These are phyloP conservation scores for Ornithorhynchus anatinus DNA, from an alignment of 2,113 vertebrate species.

Conservation along the genomic window DNA sequence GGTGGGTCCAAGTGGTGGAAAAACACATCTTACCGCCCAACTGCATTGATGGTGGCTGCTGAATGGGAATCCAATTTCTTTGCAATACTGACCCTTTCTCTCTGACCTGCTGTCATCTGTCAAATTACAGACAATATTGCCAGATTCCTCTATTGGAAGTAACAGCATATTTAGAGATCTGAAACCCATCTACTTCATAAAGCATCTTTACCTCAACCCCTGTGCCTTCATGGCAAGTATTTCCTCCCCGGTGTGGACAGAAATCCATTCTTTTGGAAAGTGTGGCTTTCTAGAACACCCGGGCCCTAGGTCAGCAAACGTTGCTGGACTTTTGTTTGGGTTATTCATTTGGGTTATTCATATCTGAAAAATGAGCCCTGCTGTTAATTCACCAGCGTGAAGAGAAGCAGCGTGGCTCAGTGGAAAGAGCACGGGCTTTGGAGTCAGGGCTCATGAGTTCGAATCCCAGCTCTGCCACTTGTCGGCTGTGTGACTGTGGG, in stretches of 20 bases:
- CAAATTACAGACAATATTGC: background rate
- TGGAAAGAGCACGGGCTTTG: no score
- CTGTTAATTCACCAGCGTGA: no score
- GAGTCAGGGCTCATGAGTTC: no score
- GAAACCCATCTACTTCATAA: background rate
- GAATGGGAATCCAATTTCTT: constrained; percentile 2
- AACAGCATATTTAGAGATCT: constrained; percentile 7
- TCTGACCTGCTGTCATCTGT: background rate
- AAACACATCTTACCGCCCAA: background rate
- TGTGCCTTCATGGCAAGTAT: background rate
- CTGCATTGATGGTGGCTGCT: background rate
- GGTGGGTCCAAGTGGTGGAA: background rate
- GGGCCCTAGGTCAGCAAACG: no score
- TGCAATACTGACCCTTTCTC: background rate
- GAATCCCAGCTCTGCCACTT: no score
- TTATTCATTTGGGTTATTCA: no score
- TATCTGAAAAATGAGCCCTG: no score
- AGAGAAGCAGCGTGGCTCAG: no score
- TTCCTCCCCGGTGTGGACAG: background rate
- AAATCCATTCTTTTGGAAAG: background rate
- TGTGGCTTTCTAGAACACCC: no score
- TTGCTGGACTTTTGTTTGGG: no score
- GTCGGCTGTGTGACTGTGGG: no score
- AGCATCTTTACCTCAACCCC: background rate
- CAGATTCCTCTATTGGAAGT: background rate